phyloP scores from a whole-genome alignment of 2,113 vertebrate species.

The Empidonax alnorum region DNA sequence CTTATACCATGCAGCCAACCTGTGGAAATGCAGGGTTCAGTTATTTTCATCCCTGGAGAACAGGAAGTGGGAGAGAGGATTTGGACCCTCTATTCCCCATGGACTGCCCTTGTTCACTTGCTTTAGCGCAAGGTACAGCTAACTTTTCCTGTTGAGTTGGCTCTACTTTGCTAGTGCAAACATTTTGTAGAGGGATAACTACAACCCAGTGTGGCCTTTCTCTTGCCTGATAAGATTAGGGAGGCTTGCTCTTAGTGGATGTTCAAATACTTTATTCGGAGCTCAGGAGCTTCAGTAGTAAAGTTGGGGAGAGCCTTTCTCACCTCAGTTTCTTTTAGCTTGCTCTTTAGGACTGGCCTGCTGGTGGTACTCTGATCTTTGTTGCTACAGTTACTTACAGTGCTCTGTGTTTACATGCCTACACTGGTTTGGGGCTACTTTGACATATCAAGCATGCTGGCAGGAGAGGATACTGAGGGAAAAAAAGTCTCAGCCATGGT shows the following conservation, averaged over 20 bases:
- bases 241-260: neutral
- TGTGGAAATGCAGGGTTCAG: neutral
- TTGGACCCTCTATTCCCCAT: neutral
- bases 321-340: rapidly evolving
- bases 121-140: neutral
- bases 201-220: neutral
- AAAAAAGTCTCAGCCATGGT: neutral
- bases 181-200: neutral
- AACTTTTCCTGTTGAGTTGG: neutral
- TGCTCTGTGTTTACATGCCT: neutral
- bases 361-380: neutral
- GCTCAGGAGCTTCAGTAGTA: neutral
- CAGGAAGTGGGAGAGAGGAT: rapidly evolving
- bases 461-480: neutral
- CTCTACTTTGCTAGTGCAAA: neutral
- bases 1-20: neutral
- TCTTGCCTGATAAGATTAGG: neutral
- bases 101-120: neutral
- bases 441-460: rapidly evolving
- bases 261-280: neutral
- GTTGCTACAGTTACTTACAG: neutral
- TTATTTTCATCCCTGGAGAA: neutral
- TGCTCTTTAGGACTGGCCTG: neutral
- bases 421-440: neutral
- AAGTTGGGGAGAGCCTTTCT: neutral